Percentiles rank a stretch among this genome's conserved stretches.
Evolutionary conservation across 2,797 vertebrate species (phyloP).

Genomic region (Poliocrania exsul): DNA sequence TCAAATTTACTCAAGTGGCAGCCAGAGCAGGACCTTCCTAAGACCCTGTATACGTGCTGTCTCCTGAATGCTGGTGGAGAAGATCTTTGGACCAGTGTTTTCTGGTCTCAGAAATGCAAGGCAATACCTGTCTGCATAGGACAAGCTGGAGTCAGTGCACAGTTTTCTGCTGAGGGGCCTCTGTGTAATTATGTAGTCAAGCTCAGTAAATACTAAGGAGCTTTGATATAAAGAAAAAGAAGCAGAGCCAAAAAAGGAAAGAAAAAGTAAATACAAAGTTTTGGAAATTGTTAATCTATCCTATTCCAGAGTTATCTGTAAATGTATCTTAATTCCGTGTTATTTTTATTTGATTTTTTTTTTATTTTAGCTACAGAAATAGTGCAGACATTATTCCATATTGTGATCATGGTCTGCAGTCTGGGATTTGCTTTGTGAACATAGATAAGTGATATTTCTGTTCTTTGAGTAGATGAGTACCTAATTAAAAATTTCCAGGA

Average conservation of each 20-base stretch:
- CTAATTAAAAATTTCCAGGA: slow-evolving; percentile 26
- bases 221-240: neutral
- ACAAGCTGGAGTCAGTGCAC: neutral
- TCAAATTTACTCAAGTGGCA: neutral
- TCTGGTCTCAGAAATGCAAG: neutral
- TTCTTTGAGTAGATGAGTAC: neutral
- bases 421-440: neutral
- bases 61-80: neutral
- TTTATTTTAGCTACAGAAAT: neutral
- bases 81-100: neutral
- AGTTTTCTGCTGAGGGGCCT: neutral
- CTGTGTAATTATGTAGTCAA: neutral
- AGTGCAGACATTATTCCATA: neutral
- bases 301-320: neutral
- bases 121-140: neutral
- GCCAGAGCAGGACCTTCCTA: neutral
- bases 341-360: neutral
- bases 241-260: rapidly evolving
- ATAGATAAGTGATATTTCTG: neutral
- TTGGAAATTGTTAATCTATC: rapidly evolving
- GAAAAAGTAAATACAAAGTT: neutral
- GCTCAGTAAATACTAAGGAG: neutral
- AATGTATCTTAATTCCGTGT: neutral
- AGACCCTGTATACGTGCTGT: neutral
- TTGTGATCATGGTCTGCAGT: neutral